Percentiles rank a stretch among this genome's conserved stretches.
phyloP scores from a whole-genome alignment of 1,140 invertebrate genomes.

The Trigoniulus corallinus region DNA sequence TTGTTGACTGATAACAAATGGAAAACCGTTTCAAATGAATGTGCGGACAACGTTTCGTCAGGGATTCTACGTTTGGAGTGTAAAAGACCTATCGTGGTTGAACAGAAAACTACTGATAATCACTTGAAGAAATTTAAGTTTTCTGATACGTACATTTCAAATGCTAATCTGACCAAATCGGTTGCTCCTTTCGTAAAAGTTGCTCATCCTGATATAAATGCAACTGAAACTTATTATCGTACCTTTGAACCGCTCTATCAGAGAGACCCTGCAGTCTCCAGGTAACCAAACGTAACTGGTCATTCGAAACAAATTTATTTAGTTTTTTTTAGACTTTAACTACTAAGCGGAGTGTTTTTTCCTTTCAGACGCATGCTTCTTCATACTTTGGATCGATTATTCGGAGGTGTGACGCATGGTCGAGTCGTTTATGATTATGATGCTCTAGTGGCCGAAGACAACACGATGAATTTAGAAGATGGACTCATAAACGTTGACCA shows the following conservation, averaged over 20 bases:
- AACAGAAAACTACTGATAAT: constrained; percentile 12
- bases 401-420: not conserved
- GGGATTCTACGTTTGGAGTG: too few relatives aligned
- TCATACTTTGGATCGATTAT: not conserved
- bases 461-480: constrained; percentile 9
- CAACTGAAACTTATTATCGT: constrained; percentile 28
- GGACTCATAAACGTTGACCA: constrained; percentile 40
- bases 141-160: constrained; percentile 7
- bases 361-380: not conserved
- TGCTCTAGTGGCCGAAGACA: constrained; percentile 7
- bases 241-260: constrained; percentile 37
- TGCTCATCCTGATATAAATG: constrained; percentile 51
- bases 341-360: not conserved
- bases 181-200: constrained; percentile 53
- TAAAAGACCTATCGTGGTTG: too few relatives aligned
- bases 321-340: too few relatives aligned
- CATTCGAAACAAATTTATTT: too few relatives aligned
- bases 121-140: constrained; percentile 31
- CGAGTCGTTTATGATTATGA: constrained; percentile 10
- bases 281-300: constrained; percentile 24
- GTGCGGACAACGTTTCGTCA: too few relatives aligned
- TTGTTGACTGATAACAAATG: too few relatives aligned
- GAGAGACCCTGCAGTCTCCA: constrained; percentile 43
- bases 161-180: constrained; percentile 27
- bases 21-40: too few relatives aligned